These are phyloP conservation scores for Corapipo altera DNA, from an alignment of 2,113 vertebrate genomes.

Conservation along the genomic window DNA sequence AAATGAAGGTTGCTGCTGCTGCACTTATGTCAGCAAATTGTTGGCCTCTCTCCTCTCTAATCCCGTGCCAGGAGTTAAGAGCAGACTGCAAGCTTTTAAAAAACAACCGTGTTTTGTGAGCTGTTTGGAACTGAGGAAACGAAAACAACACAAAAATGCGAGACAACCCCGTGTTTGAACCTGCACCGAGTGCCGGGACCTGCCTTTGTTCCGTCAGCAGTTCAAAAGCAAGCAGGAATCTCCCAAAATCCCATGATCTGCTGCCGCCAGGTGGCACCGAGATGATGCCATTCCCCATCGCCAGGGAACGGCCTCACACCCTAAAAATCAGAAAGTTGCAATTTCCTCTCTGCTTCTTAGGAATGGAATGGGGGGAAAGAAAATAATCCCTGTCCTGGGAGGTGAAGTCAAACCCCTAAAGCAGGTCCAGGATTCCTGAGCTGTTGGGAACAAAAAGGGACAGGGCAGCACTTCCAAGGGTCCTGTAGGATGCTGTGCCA, in stretches of 20 bases:
- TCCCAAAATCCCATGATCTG: not conserved
- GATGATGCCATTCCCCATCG: not conserved
- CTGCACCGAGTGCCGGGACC: not conserved
- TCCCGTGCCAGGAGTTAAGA: not conserved
- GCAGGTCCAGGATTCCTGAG: not conserved
- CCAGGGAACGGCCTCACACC: not conserved
- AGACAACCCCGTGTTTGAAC: not conserved
- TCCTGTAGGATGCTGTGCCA: not conserved
- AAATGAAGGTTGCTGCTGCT: not conserved
- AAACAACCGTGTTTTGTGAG: not conserved
- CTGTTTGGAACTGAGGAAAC: not conserved
- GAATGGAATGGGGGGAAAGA: not conserved
- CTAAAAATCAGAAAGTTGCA: not conserved
- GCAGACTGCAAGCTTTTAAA: not conserved
- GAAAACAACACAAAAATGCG: not conserved
- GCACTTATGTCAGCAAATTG: not conserved
- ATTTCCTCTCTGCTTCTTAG: not conserved
- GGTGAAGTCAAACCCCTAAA: not conserved
- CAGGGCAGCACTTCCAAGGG: not conserved
- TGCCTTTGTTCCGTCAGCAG: not conserved
- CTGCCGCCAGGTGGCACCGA: slow-evolving; percentile 69
- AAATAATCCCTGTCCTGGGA: not conserved
- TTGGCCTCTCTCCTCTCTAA: not conserved
- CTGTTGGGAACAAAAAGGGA: not conserved
- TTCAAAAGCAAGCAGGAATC: not conserved